Evolutionary conservation across 2,888 invertebrate genomes (phyloP).

Genomic region (Iselma pallidipennis): DNA sequence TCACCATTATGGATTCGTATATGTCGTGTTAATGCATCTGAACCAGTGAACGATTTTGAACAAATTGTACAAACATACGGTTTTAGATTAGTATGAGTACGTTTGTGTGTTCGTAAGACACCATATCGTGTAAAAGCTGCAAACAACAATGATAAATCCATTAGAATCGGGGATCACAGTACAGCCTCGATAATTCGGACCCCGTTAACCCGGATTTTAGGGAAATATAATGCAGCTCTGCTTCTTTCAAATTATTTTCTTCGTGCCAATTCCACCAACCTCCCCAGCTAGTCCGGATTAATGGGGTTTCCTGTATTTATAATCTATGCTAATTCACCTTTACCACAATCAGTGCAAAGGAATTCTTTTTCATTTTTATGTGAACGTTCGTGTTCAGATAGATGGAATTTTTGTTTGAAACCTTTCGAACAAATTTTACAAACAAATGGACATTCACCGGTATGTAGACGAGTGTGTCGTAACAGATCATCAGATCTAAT

Average conservation of each 20-base stretch:
- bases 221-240: too few relatives aligned
- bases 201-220: too few relatives aligned
- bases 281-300: too few relatives aligned
- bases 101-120: constrained; percentile 16
- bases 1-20: constrained; percentile 12
- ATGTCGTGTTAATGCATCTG: constrained; percentile 16
- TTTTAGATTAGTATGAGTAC: constrained; percentile 14
- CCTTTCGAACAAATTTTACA: constrained; percentile 35
- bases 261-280: too few relatives aligned
- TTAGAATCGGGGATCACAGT: too few relatives aligned
- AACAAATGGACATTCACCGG: constrained; percentile 37
- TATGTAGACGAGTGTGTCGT: constrained; percentile 32
- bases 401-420: constrained; percentile 38
- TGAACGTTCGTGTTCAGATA: constrained; percentile 36
- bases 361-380: constrained; percentile 19
- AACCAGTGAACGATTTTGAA: constrained; percentile 16
- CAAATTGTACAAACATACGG: constrained; percentile 18
- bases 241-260: too few relatives aligned
- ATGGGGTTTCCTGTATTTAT: too few relatives aligned
- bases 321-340: too few relatives aligned
- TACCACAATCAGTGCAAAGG: constrained; percentile 11
- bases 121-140: constrained; percentile 21
- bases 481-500: constrained; percentile 34
- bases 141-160: background rate
- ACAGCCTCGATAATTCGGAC: too few relatives aligned